Evolutionary conservation across 2,113 vertebrate species (phyloP), one percentile per base, ranked within the genome.

Genomic region (Ceratotherium simum): DNA sequence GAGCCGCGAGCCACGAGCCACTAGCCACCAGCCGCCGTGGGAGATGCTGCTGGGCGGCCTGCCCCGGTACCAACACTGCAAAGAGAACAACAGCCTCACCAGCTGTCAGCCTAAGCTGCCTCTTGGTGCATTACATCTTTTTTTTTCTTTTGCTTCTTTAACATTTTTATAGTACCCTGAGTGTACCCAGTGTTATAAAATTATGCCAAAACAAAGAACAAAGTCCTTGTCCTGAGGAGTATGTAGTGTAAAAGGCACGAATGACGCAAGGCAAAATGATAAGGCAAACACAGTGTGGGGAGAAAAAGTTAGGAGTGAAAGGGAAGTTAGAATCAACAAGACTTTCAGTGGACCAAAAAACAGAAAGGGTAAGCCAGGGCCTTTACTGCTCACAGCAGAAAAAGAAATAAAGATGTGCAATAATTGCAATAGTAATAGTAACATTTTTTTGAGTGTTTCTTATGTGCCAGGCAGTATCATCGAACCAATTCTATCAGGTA

Each of bases 191-290:
- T 31, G 86, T 90, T 90, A 84, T 88, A 84, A 85, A 90, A 95
- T 90, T 78, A 92, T 76, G 93, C 96, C 97, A 97, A 97, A 96
- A 85, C 96, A 97, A 97, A 97, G 75, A 85, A 60, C 65, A 95
- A 97, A 98, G 96, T 96, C 83, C 92, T 65, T 72, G 58, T 82
- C 83, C 75, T 20, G 91, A 97, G 69, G 36, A 90, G 80, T 58
- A 90, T 60, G 79, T 21, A 0, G 9, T 20, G 75, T 70, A 84
- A 92, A 96, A 97, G 64, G 51, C 9, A 11, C 1, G 0, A 96
- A 90, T 96, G 97, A 96, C 29, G 29, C 86, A 96, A 86, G 81
- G 39, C 64, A 29, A 90, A 83, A 46, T 36, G 76, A 90, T 78
- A 80, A 58, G 69, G 58, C 86, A 95, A 98, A 97, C 72, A 95